Conservation (phyloP, 2,888 invertebrate genomes). For the Dioctria rufipes region DNA sequence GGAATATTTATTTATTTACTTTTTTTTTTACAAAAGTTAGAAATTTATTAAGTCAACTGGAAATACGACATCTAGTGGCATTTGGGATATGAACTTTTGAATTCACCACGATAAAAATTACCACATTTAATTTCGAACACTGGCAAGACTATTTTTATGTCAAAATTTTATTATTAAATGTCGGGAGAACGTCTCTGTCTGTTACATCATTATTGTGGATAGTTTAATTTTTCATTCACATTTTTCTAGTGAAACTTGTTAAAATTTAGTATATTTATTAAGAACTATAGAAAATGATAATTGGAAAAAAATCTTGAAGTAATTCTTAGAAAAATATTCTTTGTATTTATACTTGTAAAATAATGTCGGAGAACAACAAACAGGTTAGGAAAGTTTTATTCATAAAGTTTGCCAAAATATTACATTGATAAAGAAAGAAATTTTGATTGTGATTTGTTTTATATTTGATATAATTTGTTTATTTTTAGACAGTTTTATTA, state of each 20-base stretch:
- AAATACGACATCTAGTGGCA: neutral
- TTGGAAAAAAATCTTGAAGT: neutral
- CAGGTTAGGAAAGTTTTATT: constrained; percentile 57
- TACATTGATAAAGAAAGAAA: neutral
- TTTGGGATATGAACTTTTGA: too few species aligned
- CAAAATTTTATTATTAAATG: constrained; percentile 44
- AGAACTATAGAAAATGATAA: constrained; percentile 1
- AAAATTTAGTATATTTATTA: constrained; percentile 26
- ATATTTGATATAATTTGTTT: constrained; percentile 39
- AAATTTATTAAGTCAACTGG: neutral
- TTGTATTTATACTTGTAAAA: neutral
- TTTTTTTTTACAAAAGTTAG: neutral
- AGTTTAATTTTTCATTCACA: constrained; percentile 10
- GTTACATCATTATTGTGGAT: constrained; percentile 37
- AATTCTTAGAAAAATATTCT: neutral
- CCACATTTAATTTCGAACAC: neutral
- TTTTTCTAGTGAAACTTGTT: constrained; percentile 23
- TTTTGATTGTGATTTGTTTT: constrained; percentile 53
- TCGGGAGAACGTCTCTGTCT: constrained; percentile 24
- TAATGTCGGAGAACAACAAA: constrained; percentile 50
- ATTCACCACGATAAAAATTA: constrained; percentile 15
- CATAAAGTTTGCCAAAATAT: constrained; percentile 25
- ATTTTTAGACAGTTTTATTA: constrained; percentile 7
- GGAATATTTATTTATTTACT: neutral
- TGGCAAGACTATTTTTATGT: constrained; percentile 20